These are phyloP conservation scores for Tyrannus savana DNA, from an alignment of 2,113 vertebrate genomes.

Conservation along the genomic window DNA sequence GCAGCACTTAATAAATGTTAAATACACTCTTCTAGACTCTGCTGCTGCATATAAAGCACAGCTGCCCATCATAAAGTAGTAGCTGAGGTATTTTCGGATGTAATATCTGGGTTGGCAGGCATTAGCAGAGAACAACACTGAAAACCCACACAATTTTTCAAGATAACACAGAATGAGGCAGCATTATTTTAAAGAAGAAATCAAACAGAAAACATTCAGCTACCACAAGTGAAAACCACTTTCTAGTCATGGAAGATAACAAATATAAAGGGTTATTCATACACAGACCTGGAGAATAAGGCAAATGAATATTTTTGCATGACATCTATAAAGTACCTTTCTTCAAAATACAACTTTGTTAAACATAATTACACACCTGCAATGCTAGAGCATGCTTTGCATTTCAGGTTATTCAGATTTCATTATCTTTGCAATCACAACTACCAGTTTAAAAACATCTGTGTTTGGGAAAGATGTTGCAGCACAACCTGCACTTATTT, in stretches of 20 bases:
- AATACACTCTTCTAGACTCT: neutral
- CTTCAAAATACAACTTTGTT: neutral
- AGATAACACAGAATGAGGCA: neutral
- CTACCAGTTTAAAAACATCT: neutral
- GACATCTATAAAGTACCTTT: too few species aligned
- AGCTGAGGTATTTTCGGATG: neutral
- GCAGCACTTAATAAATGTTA: neutral
- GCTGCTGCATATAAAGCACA: neutral
- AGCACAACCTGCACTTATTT: neutral
- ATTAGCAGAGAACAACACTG: neutral
- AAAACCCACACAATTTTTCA: neutral
- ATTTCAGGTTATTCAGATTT: neutral
- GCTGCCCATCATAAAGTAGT: neutral
- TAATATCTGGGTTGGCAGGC: neutral
- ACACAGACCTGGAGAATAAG: neutral
- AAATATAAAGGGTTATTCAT: neutral
- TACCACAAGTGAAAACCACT: neutral
- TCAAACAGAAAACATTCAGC: neutral
- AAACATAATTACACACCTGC: neutral
- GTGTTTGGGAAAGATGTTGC: neutral
- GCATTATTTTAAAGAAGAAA: neutral
- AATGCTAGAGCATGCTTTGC: rapidly evolving
- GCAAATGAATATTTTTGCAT: neutral
- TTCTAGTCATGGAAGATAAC: neutral
- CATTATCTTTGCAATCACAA: neutral